Evolutionary conservation across 2,113 vertebrate species (phyloP), one percentile per base, ranked within the genome.

Genomic region (Herpailurus yagouaroundi): DNA sequence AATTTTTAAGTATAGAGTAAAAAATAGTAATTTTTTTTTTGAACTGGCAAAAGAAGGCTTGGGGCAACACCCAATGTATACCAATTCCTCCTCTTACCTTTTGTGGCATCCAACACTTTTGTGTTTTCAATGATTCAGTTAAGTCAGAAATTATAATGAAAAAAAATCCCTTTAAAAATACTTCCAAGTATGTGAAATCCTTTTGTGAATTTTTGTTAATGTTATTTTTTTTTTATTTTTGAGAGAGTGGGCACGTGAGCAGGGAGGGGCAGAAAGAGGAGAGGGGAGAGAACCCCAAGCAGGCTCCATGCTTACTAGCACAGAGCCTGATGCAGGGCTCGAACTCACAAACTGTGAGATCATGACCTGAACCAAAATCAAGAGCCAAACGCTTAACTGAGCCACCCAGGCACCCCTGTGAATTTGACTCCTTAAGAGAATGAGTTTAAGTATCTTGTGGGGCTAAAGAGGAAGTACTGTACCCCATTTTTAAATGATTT

Each of bases 1-100:
- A 73, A 41, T 91, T 96, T 96, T 96, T 94, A 91, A 79, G 69
- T 36, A 48, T 68, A 74, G 74, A 81, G 16, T 80, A 92, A 45
- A 82, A 91, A 74, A 31, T 64, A 63, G 27, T 73, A 2, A 45
- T 31, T 36, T 55, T 84, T 93, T 93, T 89, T 73, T 31, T 1
- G 1, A 92, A 79, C n/a, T 31, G 27, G 15, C 48, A 91, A n/a
- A 95, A 14, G 36, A 85, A 13, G 38, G 18, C n/a, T 60, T 60
- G 29, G 21, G 16, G 23, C 33, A 92, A 33, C 2, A 66, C 36
- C 41, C 29, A n/a, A n/a, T 21, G 19, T 60, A 27, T 0, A 15
- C 25, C 45, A 79, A 33, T 79, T 77, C 15, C 36, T 76, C 96
- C 36, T 76, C 95, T 93, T 81, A 69, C 25, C 19, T 77, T 94